These are phyloP conservation scores for Scaptomyza caliginosa DNA, from an alignment of 2,888 invertebrate species.

Conservation along the genomic window DNA sequence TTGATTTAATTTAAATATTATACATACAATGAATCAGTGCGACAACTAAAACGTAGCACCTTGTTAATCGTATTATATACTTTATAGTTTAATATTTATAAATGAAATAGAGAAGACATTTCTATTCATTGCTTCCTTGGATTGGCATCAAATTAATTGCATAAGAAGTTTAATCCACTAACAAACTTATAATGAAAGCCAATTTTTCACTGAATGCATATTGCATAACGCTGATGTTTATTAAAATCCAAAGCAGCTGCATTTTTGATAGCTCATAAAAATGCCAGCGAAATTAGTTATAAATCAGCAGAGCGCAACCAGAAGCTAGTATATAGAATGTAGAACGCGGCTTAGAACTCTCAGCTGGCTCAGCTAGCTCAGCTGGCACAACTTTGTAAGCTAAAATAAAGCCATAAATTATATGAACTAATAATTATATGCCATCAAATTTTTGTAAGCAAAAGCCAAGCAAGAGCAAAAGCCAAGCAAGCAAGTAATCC, in stretches of 20 bases:
- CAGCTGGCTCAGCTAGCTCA: background rate
- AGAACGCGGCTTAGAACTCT: constrained; percentile 18
- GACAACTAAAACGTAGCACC: no score
- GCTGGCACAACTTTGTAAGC: constrained; percentile 57
- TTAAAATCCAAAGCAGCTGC: constrained; percentile 50
- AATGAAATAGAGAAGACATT: no score
- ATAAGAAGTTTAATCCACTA: no score
- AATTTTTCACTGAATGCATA: constrained; percentile 24
- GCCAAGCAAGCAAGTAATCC: constrained; percentile 2
- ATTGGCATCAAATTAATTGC: background rate
- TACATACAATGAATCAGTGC: no score
- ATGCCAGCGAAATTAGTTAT: constrained; percentile 66
- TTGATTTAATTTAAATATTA: no score
- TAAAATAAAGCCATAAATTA: constrained; percentile 73
- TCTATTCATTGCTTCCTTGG: background rate
- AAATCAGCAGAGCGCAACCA: constrained; percentile 52
- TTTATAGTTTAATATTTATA: no score
- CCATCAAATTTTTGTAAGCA: constrained; percentile 71
- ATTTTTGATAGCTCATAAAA: constrained; percentile 55
- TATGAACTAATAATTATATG: constrained; percentile 77
- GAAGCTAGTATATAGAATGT: constrained; percentile 16
- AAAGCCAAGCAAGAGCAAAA: constrained; percentile 18
- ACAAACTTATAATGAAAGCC: background rate
- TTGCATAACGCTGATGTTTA: constrained; percentile 34
- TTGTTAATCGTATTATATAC: no score